Evolutionary conservation across 2,113 vertebrate species (phyloP).

Genomic region (Xerus inauris): DNA sequence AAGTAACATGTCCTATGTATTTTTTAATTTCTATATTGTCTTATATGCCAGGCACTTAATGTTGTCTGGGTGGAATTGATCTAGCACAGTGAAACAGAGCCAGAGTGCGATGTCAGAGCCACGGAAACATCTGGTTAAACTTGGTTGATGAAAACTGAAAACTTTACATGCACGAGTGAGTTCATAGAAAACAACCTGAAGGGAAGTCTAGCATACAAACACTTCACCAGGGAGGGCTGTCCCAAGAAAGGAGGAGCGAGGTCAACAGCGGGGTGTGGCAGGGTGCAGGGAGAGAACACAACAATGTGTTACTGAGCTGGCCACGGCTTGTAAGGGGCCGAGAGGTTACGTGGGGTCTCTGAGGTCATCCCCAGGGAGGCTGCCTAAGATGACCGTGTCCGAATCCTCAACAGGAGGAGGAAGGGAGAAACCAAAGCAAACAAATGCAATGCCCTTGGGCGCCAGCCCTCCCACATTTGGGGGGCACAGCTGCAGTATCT

Average conservation of each 20-base stretch:
- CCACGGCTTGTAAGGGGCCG: neutral
- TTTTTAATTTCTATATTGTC: neutral
- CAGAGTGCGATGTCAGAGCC: no score
- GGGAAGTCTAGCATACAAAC: neutral
- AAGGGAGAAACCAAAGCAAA: neutral
- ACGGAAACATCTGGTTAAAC: neutral
- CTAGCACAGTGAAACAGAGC: neutral
- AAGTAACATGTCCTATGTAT: neutral
- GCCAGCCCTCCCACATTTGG: neutral
- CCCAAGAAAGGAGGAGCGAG: neutral
- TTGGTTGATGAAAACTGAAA: neutral
- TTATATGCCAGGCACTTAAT: neutral
- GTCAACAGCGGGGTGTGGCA: neutral
- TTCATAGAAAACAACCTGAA: neutral
- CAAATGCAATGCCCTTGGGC: neutral
- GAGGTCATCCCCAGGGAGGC: neutral
- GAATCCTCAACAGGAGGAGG: neutral
- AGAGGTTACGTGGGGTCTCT: neutral
- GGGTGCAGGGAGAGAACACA: neutral
- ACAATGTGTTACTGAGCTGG: neutral
- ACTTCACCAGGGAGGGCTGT: neutral
- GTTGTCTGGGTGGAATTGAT: neutral
- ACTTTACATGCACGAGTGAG: neutral
- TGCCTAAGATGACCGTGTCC: neutral
- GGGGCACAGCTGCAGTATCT: fast-evolving